Base-by-base conservation (phyloP, 1,140 invertebrate species). In the Zelostemma sp. region DNA sequence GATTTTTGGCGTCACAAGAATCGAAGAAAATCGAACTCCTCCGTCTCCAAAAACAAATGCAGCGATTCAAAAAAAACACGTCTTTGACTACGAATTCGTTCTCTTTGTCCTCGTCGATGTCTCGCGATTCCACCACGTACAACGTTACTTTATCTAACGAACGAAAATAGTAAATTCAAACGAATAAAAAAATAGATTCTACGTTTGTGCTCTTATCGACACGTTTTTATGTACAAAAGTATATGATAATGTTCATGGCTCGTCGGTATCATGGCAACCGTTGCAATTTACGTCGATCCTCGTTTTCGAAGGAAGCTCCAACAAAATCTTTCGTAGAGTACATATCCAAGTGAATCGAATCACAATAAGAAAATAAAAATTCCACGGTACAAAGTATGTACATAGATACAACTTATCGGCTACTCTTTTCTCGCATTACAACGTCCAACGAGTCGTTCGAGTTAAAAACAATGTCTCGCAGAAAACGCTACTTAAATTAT, bases 321-420 rank as follows among this genome's bases (percentile, higher is more conserved):
- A 38, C n/a, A n/a, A n/a, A n/a, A n/a, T n/a, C n/a, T 43, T 6
- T 43, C 8, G 18, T 16, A 15, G 14, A 14, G 14, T 43, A 43
- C 14, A 43, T n/a, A 14, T 43, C 14, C 2, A 14, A 8, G 41
- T 19, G 25, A 62, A 47, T 14, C 1, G 21, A 55, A 54, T 41
- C 45, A 57, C 51, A 33, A 55, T 69, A 59, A 56, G 54, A 63
- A 69, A 63, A 64, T 63, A 69, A 69, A 63, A 31, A 50, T 17
- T 63, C 57, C 54, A 48, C 54, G 58, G 59, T 33, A 18, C 25
- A 64, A 46, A 21, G 40, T 69, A 69, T 69, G 31, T 69, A 69
- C 67, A 69, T 69, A 69, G 43, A 57, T 64, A 69, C 60, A 60
- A 48, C 56, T 64, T 69, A 69, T 62, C 33, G 1, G 21, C 50